Base-by-base conservation (phyloP, 2,113 vertebrate species). In the Ctenodactylus gundi region DNA sequence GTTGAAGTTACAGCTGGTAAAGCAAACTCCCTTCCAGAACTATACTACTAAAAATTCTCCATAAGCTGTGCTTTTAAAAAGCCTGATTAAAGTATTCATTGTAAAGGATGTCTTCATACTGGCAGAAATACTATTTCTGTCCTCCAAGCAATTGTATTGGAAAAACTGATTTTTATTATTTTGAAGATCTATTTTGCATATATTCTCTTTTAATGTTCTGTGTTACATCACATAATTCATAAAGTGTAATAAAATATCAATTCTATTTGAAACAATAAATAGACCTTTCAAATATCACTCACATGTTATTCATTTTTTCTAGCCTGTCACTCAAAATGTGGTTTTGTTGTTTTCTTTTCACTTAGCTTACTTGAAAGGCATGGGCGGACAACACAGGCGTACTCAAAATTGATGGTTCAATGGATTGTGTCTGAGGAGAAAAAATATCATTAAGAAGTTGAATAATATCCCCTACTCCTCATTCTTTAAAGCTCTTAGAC, bases 401-500 rank as follows among this genome's bases (percentile, higher is more conserved):
- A 95, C 41, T 93, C 15, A 14, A 70, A 90, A 68, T 29, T 65
- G 72, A 96, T 91, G 83, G 93, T 68, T 89, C 68, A 76, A 49
- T 70, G 31, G n/a, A 73, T 93, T 82, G 55, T 91, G 62, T 80
- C 65, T 77, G 25, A 89, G n/a, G 51, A 95, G 60, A 95, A 95
- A 62, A 46, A 15, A 51, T 31, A 83, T 85, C 93, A 95, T 94
- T 94, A 97, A 96, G 87, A 85, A 11, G 64, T 4, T 93, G 76
- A 97, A 65, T 39, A 90, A 39, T 84, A 85, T 95, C 41, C 41
- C 84, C 72, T 95, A 91, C 34, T 58, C 62, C 51, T 53, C 60
- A 91, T 91, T 96, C 87, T 94, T 95, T 83, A 91, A 96, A 89
- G 53, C 85, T 31, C 78, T 86, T 90, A 89, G 77, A 91, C 80